phyloP scores from a whole-genome alignment of 53 echinoderm and acorn worm species.

The Patiria pectinifera region DNA sequence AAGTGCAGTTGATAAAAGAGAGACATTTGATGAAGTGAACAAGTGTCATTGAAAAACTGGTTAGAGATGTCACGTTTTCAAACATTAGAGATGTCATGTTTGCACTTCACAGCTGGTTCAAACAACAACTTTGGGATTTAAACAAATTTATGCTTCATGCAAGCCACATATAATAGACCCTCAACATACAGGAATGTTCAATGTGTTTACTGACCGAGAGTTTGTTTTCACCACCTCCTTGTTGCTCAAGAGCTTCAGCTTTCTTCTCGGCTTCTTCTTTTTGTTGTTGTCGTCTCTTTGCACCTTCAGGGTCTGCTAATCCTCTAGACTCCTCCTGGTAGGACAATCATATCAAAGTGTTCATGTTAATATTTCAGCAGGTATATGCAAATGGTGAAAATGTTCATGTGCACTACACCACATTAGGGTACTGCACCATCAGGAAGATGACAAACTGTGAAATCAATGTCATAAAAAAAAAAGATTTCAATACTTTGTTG shows the following conservation, averaged over 20 bases:
- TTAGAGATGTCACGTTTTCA: no score
- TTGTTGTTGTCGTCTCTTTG: constrained; percentile 79
- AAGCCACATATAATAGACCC: background rate
- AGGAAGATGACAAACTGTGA: no score
- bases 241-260: constrained; percentile 74
- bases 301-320: constrained; percentile 92
- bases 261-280: constrained; percentile 89
- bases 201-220: constrained; percentile 47
- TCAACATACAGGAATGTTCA: background rate
- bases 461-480: no score
- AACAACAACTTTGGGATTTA: no score
- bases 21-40: no score
- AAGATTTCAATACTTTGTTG: no score
- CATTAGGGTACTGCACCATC: no score
- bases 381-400: background rate
- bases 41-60: no score
- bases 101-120: no score
- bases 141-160: background rate
- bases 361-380: no score
- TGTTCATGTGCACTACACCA: background rate
- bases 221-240: constrained; percentile 72
- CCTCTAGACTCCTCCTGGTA: constrained; percentile 80
- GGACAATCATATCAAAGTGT: background rate
- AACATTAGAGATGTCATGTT: no score
- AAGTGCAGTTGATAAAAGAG: no score